A percentile compares a stretch with the other conserved stretches of the same genome.
These are phyloP conservation scores for Brenthis ino DNA, from an alignment of 2,888 invertebrate species.

Conservation along the genomic window DNA sequence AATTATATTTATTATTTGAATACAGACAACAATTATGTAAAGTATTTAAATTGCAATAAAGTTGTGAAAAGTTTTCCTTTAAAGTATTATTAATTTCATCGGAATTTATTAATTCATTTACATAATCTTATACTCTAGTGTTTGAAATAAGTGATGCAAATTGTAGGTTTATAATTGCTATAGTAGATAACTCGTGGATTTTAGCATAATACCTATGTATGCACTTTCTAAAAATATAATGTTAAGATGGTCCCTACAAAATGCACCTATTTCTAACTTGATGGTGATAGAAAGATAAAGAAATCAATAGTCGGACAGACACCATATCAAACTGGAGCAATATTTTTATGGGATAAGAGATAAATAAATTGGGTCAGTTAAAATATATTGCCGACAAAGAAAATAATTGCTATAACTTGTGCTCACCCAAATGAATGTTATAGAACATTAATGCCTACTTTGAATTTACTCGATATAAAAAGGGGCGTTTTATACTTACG, in stretches of 20 bases:
- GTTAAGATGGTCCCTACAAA: background rate
- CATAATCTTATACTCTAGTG: too few species aligned
- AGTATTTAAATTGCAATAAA: too few species aligned
- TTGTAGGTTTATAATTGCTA: background rate
- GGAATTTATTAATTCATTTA: too few species aligned
- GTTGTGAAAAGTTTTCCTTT: too few species aligned
- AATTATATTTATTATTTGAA: too few species aligned
- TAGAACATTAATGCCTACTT: conserved; percentile 1
- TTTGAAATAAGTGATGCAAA: too few species aligned
- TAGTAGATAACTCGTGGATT: background rate
- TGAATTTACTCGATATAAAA: conserved; percentile 23
- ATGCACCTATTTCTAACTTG: background rate
- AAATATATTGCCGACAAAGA: conserved; percentile 10
- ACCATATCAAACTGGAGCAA: conserved; percentile 10
- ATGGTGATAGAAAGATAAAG: background rate
- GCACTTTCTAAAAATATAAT: conserved; percentile 13
- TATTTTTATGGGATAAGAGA: background rate
- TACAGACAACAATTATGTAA: too few species aligned
- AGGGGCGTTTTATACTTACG: conserved; percentile 82
- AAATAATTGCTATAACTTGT: background rate
- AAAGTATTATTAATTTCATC: too few species aligned
- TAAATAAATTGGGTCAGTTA: conserved; percentile 20
- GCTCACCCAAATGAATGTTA: background rate
- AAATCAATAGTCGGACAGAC: conserved; percentile 10
- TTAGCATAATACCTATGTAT: background rate